These are phyloP conservation scores for Anastrepha ludens DNA, from an alignment of 1,140 invertebrate genomes.

Conservation along the genomic window DNA sequence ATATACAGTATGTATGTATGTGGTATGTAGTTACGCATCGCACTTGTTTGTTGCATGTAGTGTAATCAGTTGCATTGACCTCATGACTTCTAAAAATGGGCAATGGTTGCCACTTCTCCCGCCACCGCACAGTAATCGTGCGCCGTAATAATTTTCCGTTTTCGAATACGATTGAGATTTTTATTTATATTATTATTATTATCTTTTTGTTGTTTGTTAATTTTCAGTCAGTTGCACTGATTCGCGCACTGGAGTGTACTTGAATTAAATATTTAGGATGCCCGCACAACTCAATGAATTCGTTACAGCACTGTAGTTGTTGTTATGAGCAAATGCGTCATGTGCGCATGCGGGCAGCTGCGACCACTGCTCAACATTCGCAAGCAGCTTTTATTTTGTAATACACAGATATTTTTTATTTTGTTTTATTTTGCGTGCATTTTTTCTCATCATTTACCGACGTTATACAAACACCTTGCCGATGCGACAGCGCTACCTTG, in stretches of 20 bases:
- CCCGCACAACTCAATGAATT: background rate
- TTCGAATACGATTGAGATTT: background rate
- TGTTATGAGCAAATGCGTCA: constrained; percentile 8
- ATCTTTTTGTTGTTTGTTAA: background rate
- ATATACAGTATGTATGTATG: background rate
- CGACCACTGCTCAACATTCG: no score
- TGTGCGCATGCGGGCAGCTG: background rate
- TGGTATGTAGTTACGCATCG: background rate
- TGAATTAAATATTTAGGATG: constrained; percentile 48
- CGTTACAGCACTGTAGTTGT: background rate
- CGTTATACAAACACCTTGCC: constrained; percentile 11
- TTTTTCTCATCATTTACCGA: constrained; percentile 4
- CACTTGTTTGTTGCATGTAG: background rate
- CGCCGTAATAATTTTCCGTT: constrained; percentile 1
- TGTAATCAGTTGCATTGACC: constrained; percentile 50
- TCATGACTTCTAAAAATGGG: constrained; percentile 50
- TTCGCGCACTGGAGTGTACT: constrained; percentile 25
- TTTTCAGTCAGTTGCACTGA: constrained; percentile 31
- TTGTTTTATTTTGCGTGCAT: background rate
- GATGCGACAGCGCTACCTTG: background rate
- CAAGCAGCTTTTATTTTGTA: background rate
- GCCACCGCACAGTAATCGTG: background rate
- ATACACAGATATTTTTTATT: background rate
- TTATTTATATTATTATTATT: background rate
- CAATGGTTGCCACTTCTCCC: constrained; percentile 6